A percentile compares a stretch with the other conserved stretches of the same genome.
Conservation (phyloP, 2,888 invertebrate species). For the Sphaeridia pumilis region DNA sequence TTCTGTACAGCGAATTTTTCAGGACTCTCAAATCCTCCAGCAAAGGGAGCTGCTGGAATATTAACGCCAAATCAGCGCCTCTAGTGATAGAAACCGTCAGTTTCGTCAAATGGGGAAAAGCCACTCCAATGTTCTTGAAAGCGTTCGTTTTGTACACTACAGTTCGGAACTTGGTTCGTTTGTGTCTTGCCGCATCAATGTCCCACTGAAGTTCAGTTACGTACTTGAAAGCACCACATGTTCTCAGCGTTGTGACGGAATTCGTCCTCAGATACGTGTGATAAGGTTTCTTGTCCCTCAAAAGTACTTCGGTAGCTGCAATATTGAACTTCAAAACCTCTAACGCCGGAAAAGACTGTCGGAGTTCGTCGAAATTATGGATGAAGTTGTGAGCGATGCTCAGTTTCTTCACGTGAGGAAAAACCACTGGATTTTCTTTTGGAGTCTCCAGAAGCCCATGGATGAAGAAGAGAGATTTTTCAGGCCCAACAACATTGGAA, state of each 20-base stretch:
- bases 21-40: constrained; percentile 8
- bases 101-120: constrained; percentile 6
- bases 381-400: constrained; percentile 9
- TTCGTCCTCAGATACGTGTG: constrained; percentile 7
- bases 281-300: not conserved
- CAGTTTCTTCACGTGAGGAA: constrained; percentile 6
- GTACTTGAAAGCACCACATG: not conserved
- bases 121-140: not conserved
- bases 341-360: constrained; percentile 6
- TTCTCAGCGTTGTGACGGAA: not conserved
- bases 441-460: constrained; percentile 1
- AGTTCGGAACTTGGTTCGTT: constrained; percentile 1
- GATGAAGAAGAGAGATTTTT: not conserved
- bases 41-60: constrained; percentile 4
- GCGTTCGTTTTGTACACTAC: constrained; percentile 12
- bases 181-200: constrained; percentile 8
- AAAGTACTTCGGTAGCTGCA: constrained; percentile 3
- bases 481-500: not conserved
- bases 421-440: not conserved
- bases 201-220: constrained; percentile 4
- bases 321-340: constrained; percentile 2
- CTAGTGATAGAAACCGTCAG: constrained; percentile 9
- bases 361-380: constrained; percentile 7
- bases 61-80: constrained; percentile 4
- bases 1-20: constrained; percentile 10